Evolutionary conservation across 2,113 vertebrate species (phyloP).

Genomic region (Rana temporaria): DNA sequence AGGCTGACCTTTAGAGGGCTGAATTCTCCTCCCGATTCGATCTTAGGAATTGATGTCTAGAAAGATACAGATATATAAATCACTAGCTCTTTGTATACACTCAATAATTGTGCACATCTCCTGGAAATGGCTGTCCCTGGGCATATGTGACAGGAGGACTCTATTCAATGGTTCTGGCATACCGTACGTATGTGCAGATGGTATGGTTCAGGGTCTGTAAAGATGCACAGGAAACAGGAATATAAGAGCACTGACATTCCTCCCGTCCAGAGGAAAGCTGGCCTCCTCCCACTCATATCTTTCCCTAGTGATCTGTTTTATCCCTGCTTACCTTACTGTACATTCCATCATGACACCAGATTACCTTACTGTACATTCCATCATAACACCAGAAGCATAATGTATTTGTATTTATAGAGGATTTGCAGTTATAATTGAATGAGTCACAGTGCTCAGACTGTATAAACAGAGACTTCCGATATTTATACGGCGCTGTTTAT

Average conservation of each 20-base stretch:
- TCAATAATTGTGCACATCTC: too few species aligned
- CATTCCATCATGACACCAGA: not conserved
- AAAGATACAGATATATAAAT: not conserved
- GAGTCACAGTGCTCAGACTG: too few species aligned
- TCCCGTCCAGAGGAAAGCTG: not conserved
- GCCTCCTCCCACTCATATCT: not conserved
- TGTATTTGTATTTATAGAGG: too few species aligned
- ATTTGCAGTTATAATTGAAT: too few species aligned
- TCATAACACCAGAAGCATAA: too few species aligned
- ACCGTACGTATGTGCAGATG: not conserved
- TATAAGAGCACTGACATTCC: not conserved
- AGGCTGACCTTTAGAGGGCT: constrained; percentile 81
- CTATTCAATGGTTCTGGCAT: not conserved
- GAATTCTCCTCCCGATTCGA: constrained; percentile 72
- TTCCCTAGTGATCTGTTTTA: constrained; percentile 8
- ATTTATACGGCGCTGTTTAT: too few species aligned
- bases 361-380: too few species aligned
- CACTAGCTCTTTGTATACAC: not conserved
- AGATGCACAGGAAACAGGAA: too few species aligned
- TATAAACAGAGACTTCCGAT: too few species aligned
- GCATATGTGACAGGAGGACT: not conserved
- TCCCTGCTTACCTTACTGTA: not conserved
- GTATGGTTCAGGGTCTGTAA: too few species aligned
- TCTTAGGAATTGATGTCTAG: constrained; percentile 79
- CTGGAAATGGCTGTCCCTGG: not conserved